These are phyloP conservation scores for Nymphalis urticae DNA, from an alignment of 2,888 invertebrate genomes.

Conservation along the genomic window DNA sequence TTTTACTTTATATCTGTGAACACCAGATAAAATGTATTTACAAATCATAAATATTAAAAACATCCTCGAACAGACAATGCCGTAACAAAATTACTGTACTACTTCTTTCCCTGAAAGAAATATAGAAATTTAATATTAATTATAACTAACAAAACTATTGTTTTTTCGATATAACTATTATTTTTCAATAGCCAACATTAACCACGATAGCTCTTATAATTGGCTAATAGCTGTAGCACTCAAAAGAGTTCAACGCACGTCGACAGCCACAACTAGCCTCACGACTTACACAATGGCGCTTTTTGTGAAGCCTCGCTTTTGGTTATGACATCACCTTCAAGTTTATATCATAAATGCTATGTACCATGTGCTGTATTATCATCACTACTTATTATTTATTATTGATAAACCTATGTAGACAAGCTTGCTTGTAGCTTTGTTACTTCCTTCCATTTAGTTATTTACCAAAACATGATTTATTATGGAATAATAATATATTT, in stretches of 20 bases:
- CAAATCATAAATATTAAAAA: too few species aligned
- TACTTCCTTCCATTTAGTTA: not conserved
- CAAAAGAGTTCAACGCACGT: constrained; percentile 79
- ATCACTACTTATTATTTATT: constrained; percentile 9
- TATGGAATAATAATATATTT: too few species aligned
- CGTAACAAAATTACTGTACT: too few species aligned
- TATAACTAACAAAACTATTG: not conserved
- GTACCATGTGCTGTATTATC: constrained; percentile 25
- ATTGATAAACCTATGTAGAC: too few species aligned
- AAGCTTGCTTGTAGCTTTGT: too few species aligned
- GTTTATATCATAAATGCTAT: constrained; percentile 30
- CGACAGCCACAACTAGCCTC: constrained; percentile 67
- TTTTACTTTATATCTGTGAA: too few species aligned
- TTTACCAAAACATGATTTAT: too few species aligned
- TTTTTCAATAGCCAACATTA: constrained; percentile 46
- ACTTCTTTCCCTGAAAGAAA: not conserved
- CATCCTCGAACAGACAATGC: too few species aligned
- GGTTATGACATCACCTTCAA: constrained; percentile 74
- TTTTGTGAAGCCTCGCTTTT: constrained; percentile 75
- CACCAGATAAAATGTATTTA: too few species aligned
- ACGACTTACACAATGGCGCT: constrained; percentile 77
- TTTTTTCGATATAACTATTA: not conserved
- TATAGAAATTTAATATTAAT: not conserved
- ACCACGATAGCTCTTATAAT: constrained; percentile 62
- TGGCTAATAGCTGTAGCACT: constrained; percentile 72